A percentile compares a stretch with the other conserved stretches of the same genome.
These are phyloP conservation scores for Sebastes alutus DNA, from an alignment of 2,797 vertebrate species.

Conservation along the genomic window DNA sequence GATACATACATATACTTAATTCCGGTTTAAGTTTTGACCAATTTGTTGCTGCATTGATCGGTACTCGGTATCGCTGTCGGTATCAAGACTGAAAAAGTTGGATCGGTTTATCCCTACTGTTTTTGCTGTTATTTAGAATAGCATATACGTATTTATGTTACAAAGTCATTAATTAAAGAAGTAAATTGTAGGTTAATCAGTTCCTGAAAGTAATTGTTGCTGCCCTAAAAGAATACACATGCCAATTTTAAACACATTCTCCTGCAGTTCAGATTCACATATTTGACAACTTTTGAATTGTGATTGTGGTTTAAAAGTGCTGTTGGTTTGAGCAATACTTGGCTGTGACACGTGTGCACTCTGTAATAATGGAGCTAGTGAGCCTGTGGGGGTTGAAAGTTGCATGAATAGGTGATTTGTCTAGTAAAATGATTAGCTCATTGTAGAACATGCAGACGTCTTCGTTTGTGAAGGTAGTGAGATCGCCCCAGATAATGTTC, in stretches of 20 bases:
- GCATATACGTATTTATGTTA: background rate
- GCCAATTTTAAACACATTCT: background rate
- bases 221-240: background rate
- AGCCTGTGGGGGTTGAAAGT: constrained; percentile 6
- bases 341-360: background rate
- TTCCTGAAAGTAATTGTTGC: background rate
- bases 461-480: background rate
- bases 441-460: background rate
- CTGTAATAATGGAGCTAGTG: background rate
- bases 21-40: no score
- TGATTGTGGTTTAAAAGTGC: background rate
- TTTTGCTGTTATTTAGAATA: background rate
- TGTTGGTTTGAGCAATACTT: background rate
- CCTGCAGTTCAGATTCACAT: background rate
- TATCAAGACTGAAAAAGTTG: no score
- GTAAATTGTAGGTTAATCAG: background rate
- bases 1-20: no score
- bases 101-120: no score
- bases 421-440: constrained; percentile 43
- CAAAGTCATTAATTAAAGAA: background rate
- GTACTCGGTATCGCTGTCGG: no score
- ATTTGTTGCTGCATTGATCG: no score
- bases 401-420: constrained; percentile 28
- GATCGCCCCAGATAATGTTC: background rate
- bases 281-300: background rate